Evolutionary conservation across 2,888 invertebrate genomes (phyloP).

Genomic region (Ceramica pisi): DNA sequence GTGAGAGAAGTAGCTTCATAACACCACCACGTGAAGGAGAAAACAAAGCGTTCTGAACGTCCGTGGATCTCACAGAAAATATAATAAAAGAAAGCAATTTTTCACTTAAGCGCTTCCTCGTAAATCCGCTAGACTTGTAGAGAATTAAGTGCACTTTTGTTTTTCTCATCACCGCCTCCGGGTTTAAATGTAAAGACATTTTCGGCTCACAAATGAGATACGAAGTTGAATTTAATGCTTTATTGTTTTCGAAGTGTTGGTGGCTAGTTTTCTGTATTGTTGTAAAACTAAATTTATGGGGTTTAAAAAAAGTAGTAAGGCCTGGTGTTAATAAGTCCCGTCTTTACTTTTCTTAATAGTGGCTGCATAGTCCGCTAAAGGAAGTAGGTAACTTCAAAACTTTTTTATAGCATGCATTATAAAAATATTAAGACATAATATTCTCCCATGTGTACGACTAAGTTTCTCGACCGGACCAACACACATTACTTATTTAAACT

Average conservation of each 20-base stretch:
- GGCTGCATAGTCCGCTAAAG: neutral
- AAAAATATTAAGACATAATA: neutral
- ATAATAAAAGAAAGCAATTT: constrained; percentile 83
- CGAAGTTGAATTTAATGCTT: constrained; percentile 26
- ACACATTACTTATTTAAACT: constrained; percentile 33
- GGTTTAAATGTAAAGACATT: constrained; percentile 64
- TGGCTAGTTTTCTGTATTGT: neutral
- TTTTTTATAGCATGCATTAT: neutral
- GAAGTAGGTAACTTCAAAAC: neutral
- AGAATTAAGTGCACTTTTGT: constrained; percentile 83
- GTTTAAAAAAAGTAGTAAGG: neutral
- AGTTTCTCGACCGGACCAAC: constrained; percentile 25
- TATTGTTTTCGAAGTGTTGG: constrained; percentile 6
- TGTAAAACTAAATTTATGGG: too few species aligned
- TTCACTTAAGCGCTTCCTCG: constrained; percentile 79
- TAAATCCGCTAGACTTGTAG: constrained; percentile 80
- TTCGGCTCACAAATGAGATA: constrained; percentile 43
- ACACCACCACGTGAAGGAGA: constrained; percentile 35
- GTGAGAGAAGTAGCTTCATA: constrained; percentile 19
- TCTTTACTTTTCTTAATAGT: too few species aligned
- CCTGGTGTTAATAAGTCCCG: neutral
- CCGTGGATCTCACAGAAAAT: constrained; percentile 70
- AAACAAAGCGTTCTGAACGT: constrained; percentile 49
- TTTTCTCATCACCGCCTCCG: constrained; percentile 71
- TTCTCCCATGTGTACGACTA: neutral